These are phyloP conservation scores for Flabesymbios commensalis DNA, from an alignment of 2,888 invertebrate species.

Conservation along the genomic window DNA sequence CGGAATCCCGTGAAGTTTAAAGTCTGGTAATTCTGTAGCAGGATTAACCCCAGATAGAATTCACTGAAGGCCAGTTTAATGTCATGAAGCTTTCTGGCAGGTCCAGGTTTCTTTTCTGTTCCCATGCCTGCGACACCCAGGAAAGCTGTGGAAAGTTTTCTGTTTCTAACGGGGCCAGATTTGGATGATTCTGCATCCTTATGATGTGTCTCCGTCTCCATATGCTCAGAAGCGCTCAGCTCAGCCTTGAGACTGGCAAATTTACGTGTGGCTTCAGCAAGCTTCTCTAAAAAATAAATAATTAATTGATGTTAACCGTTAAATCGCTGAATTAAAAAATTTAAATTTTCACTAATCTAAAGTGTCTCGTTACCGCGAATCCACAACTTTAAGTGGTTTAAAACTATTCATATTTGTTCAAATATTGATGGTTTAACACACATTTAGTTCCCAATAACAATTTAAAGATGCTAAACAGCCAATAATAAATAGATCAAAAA, in stretches of 20 bases:
- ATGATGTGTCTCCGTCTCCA: constrained; percentile 5
- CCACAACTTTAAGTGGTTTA: too few relatives aligned
- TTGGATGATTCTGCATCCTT: constrained; percentile 3
- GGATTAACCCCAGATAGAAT: constrained; percentile 93
- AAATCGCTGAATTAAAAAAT: too few relatives aligned
- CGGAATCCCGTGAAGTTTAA: constrained; percentile 98
- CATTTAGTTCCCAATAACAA: too few relatives aligned
- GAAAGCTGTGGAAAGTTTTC: not conserved
- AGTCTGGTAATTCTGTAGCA: constrained; percentile 97
- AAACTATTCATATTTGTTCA: too few relatives aligned
- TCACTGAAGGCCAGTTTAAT: constrained; percentile 97
- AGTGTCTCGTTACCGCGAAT: too few relatives aligned
- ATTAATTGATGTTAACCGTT: not conserved
- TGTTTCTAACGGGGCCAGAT: not conserved
- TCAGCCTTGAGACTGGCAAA: constrained; percentile 89
- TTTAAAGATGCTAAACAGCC: not conserved
- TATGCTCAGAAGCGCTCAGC: constrained; percentile 67
- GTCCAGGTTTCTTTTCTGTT: constrained; percentile 9
- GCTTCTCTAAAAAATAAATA: constrained; percentile 73
- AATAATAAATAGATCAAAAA: too few relatives aligned
- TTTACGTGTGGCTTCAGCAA: constrained; percentile 95
- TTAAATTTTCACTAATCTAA: too few relatives aligned
- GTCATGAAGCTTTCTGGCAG: too few relatives aligned
- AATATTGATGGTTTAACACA: too few relatives aligned
- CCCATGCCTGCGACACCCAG: not conserved